These are phyloP conservation scores for Liodrosophila aerea DNA, from an alignment of 2,888 invertebrate genomes.

Conservation along the genomic window DNA sequence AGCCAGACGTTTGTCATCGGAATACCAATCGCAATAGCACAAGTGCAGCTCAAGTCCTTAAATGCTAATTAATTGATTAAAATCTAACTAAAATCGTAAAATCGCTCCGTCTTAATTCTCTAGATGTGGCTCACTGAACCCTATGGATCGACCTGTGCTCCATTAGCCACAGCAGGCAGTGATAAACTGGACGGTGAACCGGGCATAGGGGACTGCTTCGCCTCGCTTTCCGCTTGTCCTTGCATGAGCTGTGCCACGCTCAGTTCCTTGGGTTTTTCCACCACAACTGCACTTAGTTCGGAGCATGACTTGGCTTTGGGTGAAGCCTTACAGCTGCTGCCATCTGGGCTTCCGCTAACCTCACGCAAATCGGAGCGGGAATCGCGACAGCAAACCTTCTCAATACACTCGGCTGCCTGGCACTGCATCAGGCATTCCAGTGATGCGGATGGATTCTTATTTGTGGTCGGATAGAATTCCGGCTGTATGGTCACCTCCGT, in stretches of 20 bases:
- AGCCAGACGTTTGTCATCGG: too few species aligned
- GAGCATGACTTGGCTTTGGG: constrained; percentile 42
- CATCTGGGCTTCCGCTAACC: constrained; percentile 56
- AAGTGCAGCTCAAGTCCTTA: neutral
- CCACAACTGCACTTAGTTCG: constrained; percentile 49
- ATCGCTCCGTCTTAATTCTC: constrained; percentile 34
- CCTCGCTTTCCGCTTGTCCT: constrained; percentile 1
- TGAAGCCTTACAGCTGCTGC: neutral
- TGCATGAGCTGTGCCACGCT: constrained; percentile 44
- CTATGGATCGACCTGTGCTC: constrained; percentile 9
- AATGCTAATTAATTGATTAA: constrained; percentile 23
- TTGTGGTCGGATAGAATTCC: constrained; percentile 85
- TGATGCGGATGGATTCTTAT: constrained; percentile 63
- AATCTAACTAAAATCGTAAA: constrained; percentile 63
- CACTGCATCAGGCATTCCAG: constrained; percentile 79
- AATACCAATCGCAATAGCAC: too few species aligned
- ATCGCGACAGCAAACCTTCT: constrained; percentile 80
- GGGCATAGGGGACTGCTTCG: constrained; percentile 1
- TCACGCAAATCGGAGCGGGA: constrained; percentile 76
- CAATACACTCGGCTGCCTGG: constrained; percentile 73
- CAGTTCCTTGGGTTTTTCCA: constrained; percentile 56
- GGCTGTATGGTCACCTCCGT: constrained; percentile 93
- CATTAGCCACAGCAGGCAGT: constrained; percentile 13
- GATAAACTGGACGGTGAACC: constrained; percentile 37
- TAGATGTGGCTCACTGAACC: constrained; percentile 14